Evolutionary conservation across 2,797 vertebrate species (phyloP), one percentile per base, ranked within the genome.

Genomic region (Hippocampus kuda): DNA sequence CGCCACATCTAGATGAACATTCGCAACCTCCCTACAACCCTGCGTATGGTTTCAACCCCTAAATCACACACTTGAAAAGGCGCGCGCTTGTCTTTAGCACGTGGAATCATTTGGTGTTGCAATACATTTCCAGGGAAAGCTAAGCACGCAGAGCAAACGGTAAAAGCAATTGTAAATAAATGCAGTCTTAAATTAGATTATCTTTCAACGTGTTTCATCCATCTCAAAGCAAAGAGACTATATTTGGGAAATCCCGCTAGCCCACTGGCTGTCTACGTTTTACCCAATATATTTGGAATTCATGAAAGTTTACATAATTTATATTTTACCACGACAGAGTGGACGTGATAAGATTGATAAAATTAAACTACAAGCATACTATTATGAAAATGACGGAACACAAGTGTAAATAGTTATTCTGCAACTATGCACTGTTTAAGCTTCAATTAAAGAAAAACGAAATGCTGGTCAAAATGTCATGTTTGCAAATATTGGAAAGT

Each of bases 21-120:
- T 75, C 61, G 68, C 93, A 94, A 71, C 91, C 87, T 5, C 90
- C 94, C 5, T 94, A 93, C 86, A 94, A 95, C 80, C 94, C 94
- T 1, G 85, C 90, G 12, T 94, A 91, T 26, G 0, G 83, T 18
- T 82, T 85, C 66, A 22, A 87, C 72, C 65, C 82, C 86, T 59
- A 90, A 92, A 77, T 79, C 4, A 44, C 53, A 24, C 15, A 13
- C 24, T 2, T 27, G 18, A 49, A 46, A 48, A 10, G 24, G 8
- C 1, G 1, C 9, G 6, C 7, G n/a, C 12, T 46, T 64, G 12
- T 64, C 41, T 26, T 46, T 12, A 16, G 41, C 8, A 12, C 48
- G 24, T 48, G 22, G 22, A n/a, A 62, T 38, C 60, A 38, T 62
- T 62, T 62, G 60, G 60, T 22, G 27, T 30, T 16, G 4, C 8